Evolutionary conservation across 2,113 vertebrate genomes (phyloP), one percentile per base, ranked within the genome.

Genomic region (Camelus bactrianus): DNA sequence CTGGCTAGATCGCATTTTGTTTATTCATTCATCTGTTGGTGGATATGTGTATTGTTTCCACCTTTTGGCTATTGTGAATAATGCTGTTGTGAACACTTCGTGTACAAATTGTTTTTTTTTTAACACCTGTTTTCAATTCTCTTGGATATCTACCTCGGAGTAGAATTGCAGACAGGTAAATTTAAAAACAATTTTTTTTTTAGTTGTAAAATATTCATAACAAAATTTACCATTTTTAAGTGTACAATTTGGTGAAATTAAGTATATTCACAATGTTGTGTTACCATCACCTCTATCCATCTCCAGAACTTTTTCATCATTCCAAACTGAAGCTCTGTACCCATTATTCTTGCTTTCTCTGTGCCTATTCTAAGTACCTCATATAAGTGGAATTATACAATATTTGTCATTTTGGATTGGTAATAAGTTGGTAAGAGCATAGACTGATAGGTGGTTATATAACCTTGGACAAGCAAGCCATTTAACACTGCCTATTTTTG

Each of bases 351-450:
- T 80, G 84, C 35, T 92, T 84, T 72, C 76, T 60, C 52, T 67
- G 50, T 46, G 48, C 60, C 60, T 93, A 19, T 75, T 84, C 28
- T 76, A 26, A 65, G 32, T 77, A 86, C 48, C 42, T 91, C 30
- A 4, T 81, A 42, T 38, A 90, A 80, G 30, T 38, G 6, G 16
- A 77, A 93, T 72, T 16, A 46, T 26, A 38, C 11, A 82, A 5
- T 82, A 65, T 75, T 22, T 86, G 30, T 35, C 26, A 50, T 86
- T 94, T 90, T 64, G 46, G n/a, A 48, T 81, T 92, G 46, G 32
- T 93, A 88, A 60, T 90, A 80, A 84, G 48, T 91, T 75, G n/a
- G 32, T 91, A 89, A 94, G 60, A 91, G 6, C 11, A 9, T 46
- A 65, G 32, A 72, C 42, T 92, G 14, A 28, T 81, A 32, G 24